Conservation (phyloP, 2,888 invertebrate species). For the Rhimphoctona megacephalus region DNA sequence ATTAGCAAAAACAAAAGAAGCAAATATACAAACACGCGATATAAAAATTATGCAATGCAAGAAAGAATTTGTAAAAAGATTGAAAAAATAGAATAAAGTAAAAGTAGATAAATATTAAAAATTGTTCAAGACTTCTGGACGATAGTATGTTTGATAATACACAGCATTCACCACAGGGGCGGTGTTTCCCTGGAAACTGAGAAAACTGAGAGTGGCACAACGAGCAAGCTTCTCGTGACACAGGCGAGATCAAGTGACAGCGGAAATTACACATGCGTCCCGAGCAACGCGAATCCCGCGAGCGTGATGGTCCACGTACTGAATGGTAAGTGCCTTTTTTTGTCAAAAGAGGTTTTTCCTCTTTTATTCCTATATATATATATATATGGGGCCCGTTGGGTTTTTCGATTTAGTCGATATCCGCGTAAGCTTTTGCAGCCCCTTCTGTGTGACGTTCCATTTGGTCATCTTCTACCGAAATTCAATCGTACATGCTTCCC, state of each 20-base stretch:
- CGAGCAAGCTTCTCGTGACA: constrained; percentile 93
- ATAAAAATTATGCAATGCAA: background rate
- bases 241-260: constrained; percentile 94
- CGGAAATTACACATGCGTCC: constrained; percentile 96
- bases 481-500: constrained; percentile 1
- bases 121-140: constrained; percentile 55
- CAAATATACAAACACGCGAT: background rate
- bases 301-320: constrained; percentile 84
- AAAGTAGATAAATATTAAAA: constrained; percentile 18
- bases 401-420: constrained; percentile 53
- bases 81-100: constrained; percentile 4
- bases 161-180: constrained; percentile 88
- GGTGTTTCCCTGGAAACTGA: constrained; percentile 95
- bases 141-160: constrained; percentile 82
- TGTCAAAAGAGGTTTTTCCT: constrained; percentile 53
- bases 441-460: constrained; percentile 38
- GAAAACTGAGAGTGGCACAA: constrained; percentile 93
- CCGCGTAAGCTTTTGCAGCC: constrained; percentile 21
- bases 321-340: constrained; percentile 80
- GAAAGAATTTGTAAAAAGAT: background rate
- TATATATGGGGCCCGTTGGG: constrained; percentile 1
- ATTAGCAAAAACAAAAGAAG: background rate
- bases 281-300: constrained; percentile 87
- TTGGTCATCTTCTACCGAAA: constrained; percentile 8
- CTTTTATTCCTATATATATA: background rate